A percentile compares a stretch with the other conserved stretches of the same genome.
phyloP scores from a whole-genome alignment of 1,140 invertebrate species.

The Eufriesea mexicana region DNA sequence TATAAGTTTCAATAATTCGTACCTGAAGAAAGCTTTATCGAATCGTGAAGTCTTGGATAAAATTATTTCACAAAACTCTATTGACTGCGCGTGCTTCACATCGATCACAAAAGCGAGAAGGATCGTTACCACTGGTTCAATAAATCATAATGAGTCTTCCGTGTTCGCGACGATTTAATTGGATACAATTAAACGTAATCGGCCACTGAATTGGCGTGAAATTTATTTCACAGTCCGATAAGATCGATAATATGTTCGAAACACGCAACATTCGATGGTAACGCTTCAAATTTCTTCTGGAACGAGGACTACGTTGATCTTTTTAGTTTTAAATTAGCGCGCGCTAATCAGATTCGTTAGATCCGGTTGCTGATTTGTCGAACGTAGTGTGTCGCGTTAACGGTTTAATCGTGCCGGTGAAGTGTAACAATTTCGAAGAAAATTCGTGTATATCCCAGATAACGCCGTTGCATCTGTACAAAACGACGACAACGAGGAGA shows the following conservation, averaged over 20 bases:
- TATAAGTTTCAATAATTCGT: neutral
- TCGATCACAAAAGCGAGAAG: constrained; percentile 15
- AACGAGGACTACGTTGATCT: neutral
- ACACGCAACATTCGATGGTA: constrained; percentile 1
- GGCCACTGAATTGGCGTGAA: constrained; percentile 59
- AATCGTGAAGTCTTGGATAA: too few relatives aligned
- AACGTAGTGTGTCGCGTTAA: constrained; percentile 1
- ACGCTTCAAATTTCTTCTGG: neutral
- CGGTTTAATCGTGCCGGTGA: neutral
- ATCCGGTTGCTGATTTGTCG: neutral
- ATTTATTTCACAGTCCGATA: constrained; percentile 63
- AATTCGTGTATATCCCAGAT: constrained; percentile 44
- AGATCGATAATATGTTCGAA: constrained; percentile 51
- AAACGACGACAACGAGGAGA: constrained; percentile 52
- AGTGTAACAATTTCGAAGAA: constrained; percentile 19
- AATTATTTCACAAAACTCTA: neutral
- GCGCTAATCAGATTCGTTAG: neutral
- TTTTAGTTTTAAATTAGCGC: constrained; percentile 2
- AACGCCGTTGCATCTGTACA: constrained; percentile 1
- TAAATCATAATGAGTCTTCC: constrained; percentile 58
- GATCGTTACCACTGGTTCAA: constrained; percentile 26
- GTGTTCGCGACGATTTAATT: constrained; percentile 63
- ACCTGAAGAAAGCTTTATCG: neutral
- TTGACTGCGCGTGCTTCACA: neutral
- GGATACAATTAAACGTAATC: constrained; percentile 68